phyloP scores from a whole-genome alignment of 2,113 vertebrate species.

The Misgurnus anguillicaudatus region DNA sequence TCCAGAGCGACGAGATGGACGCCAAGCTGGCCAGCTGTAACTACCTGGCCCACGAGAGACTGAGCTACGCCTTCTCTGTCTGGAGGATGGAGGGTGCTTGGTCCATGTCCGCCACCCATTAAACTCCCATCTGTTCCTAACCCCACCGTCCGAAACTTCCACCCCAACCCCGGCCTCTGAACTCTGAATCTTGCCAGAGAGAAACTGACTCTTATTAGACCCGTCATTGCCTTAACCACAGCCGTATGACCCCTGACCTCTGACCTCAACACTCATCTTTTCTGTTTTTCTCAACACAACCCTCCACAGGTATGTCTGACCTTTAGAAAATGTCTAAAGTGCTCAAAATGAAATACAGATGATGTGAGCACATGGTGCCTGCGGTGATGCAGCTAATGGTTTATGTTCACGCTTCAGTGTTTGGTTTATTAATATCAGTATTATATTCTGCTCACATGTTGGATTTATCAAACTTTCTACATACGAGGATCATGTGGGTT shows the following conservation, averaged over 20 bases:
- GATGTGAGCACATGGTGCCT: background rate
- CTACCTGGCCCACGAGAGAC: conserved; percentile 86
- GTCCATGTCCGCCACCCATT: conserved; percentile 88
- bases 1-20: conserved; percentile 86
- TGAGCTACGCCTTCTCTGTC: conserved; percentile 90
- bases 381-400: background rate
- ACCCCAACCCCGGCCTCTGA: conserved; percentile 7
- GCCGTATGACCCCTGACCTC: background rate
- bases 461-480: too few relatives aligned
- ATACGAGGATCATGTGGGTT: too few relatives aligned
- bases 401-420: background rate
- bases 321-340: background rate
- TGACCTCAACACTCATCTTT: background rate
- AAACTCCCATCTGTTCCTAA: conserved; percentile 46
- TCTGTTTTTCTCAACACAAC: background rate
- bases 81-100: conserved; percentile 95
- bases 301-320: conserved; percentile 40
- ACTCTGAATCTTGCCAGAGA: conserved; percentile 14
- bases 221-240: background rate
- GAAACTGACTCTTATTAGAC: conserved; percentile 31
- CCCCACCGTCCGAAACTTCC: conserved; percentile 4
- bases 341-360: background rate
- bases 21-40: conserved; percentile 82
- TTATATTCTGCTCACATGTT: too few relatives aligned
- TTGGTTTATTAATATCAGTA: too few relatives aligned